These are phyloP conservation scores for Boloria euphrosyne DNA, from an alignment of 2,888 invertebrate genomes.

Conservation along the genomic window DNA sequence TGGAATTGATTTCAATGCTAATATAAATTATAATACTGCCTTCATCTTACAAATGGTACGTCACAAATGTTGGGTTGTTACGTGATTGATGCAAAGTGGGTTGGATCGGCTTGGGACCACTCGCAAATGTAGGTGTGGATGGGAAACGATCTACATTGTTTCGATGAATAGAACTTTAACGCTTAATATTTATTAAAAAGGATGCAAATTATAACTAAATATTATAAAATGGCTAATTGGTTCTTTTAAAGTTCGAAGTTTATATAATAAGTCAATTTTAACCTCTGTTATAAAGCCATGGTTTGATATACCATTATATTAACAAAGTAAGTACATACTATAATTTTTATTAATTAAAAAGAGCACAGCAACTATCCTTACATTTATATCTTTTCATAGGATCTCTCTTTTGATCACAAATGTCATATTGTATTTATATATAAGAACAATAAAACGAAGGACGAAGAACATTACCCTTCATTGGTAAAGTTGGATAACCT, in stretches of 20 bases:
- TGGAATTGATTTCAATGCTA: constrained; percentile 73
- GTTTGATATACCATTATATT: too few species aligned
- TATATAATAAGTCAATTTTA: too few species aligned
- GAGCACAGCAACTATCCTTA: too few species aligned
- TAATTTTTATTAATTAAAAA: constrained; percentile 1
- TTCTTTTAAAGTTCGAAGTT: too few species aligned
- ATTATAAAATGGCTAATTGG: too few species aligned
- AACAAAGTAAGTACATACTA: too few species aligned
- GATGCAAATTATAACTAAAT: background rate
- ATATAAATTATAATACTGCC: constrained; percentile 60
- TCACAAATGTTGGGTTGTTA: constrained; percentile 19
- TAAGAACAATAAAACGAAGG: too few species aligned
- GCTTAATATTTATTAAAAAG: constrained; percentile 8
- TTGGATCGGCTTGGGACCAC: constrained; percentile 22
- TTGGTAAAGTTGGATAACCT: background rate
- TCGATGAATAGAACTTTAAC: constrained; percentile 14
- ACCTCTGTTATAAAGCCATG: too few species aligned
- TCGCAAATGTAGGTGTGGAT: constrained; percentile 4
- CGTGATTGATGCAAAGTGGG: constrained; percentile 32
- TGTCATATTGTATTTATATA: too few species aligned
- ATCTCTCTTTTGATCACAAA: too few species aligned
- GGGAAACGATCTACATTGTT: constrained; percentile 6
- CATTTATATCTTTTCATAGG: too few species aligned
- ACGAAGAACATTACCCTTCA: too few species aligned
- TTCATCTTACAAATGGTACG: constrained; percentile 29